Percentiles rank a stretch among this genome's conserved stretches.
Evolutionary conservation across 2,888 invertebrate genomes (phyloP).

Genomic region (Amphipyra tragopoginis): DNA sequence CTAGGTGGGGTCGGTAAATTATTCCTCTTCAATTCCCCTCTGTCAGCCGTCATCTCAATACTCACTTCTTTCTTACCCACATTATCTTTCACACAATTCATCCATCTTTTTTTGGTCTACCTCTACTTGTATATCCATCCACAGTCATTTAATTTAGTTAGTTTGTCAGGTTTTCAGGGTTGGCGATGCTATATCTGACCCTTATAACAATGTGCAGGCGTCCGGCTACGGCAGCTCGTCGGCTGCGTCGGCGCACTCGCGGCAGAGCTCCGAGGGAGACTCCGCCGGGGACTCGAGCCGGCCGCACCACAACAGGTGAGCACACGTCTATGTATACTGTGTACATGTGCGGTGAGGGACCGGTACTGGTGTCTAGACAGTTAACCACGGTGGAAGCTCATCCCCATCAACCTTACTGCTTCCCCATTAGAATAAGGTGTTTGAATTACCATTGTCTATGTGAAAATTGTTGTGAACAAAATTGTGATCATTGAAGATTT

Average conservation of each 20-base stretch:
- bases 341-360: not conserved
- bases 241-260: constrained; percentile 95
- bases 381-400: constrained; percentile 1
- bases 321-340: not conserved
- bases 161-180: too few species aligned
- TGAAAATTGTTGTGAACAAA: constrained; percentile 19
- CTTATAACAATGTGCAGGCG: constrained; percentile 88
- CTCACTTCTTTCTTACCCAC: too few species aligned
- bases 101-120: too few species aligned
- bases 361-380: too few species aligned
- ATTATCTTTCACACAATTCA: too few species aligned
- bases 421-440: constrained; percentile 30
- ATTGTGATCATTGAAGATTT: constrained; percentile 18
- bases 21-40: too few species aligned
- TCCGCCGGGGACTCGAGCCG: constrained; percentile 73
- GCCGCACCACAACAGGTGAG: constrained; percentile 82
- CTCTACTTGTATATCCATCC: too few species aligned
- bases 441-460: constrained; percentile 10
- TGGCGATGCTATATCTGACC: not conserved
- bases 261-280: constrained; percentile 95
- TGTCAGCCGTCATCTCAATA: too few species aligned
- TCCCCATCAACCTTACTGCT: constrained; percentile 15
- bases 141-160: too few species aligned
- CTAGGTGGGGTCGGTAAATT: too few species aligned
- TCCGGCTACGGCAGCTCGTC: constrained; percentile 97